Evolutionary conservation across 2,888 invertebrate genomes (phyloP), one percentile per base, ranked within the genome.

Genomic region (Poecilobothrus nobilitatus): DNA sequence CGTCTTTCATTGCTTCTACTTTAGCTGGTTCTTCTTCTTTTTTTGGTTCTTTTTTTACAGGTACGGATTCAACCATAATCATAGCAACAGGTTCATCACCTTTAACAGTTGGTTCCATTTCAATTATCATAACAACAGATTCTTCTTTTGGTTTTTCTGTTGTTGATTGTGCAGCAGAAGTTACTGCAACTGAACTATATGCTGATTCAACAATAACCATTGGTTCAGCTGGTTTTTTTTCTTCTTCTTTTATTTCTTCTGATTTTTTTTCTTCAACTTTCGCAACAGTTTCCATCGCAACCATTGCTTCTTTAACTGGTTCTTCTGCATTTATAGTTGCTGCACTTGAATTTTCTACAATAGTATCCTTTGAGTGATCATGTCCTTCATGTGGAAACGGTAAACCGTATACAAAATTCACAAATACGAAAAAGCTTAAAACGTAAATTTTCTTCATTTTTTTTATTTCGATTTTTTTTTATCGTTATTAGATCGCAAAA

Each of bases 231-330:
- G 37, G 37, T 37, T 37, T 37, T 8, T 1, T 5, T 37, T 37
- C 37, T 37, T 37, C 37, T 37, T 37, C 37, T 37, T 37, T 37
- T 10, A 37, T 7, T 37, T 37, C 37, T 18, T 53, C 53, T 2
- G 53, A 53, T 53, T 53, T 53, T 53, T 53, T 53, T 53, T 53
- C 53, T 53, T 53, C 53, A 53, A 18, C n/a, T 53, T 53, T 53
- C 1, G 12, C 37, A 37, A 10, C 37, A 37, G 34, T 34, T 34
- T 34, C 34, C 34, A 34, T 34, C n/a, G n/a, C n/a, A 34, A 34
- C 34, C 34, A 37, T 37, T 10, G 12, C 37, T 10, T 10, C 37
- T 37, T 37, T 37, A 37, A 12, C 18, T 18, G 53, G 2, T 53
- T 53, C n/a, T 18, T 53, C 53, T 53, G 18, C 9, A 6, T 53